Evolutionary conservation across 2,888 invertebrate genomes (phyloP).

Genomic region (Ypsolopha sequella): DNA sequence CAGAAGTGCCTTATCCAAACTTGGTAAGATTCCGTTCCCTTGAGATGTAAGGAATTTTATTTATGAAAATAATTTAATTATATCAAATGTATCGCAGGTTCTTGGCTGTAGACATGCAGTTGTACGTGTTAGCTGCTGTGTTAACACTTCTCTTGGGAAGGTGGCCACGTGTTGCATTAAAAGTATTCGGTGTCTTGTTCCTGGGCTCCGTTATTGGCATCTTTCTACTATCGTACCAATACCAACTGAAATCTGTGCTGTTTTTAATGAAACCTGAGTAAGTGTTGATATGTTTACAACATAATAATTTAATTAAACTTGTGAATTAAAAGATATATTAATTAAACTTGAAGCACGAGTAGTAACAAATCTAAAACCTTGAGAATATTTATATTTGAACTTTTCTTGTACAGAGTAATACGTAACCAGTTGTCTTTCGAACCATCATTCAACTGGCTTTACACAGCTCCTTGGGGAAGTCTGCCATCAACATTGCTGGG

Average conservation of each 20-base stretch:
- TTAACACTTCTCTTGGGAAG: conserved; percentile 25
- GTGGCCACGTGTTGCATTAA: conserved; percentile 16
- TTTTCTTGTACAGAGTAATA: conserved; percentile 20
- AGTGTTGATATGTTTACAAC: conserved; percentile 17
- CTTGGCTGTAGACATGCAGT: conserved; percentile 46
- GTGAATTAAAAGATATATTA: too few species aligned
- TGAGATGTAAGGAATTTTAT: background rate
- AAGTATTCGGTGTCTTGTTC: conserved; percentile 19
- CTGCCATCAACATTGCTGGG: conserved; percentile 36
- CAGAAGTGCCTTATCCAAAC: conserved; percentile 42
- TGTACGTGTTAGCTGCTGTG: conserved; percentile 24
- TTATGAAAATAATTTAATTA: background rate
- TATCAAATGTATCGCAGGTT: conserved; percentile 26
- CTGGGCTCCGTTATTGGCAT: background rate
- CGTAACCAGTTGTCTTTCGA: conserved; percentile 22
- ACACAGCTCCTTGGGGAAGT: conserved; percentile 31
- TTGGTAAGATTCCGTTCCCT: conserved; percentile 23
- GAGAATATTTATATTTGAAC: background rate
- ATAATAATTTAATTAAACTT: background rate
- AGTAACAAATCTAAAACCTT: too few species aligned
- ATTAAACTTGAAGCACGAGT: too few species aligned
- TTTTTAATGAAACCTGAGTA: conserved; percentile 33
- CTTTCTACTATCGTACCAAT: conserved; percentile 16
- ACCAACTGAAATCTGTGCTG: conserved; percentile 29
- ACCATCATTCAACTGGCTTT: conserved; percentile 34